These are phyloP conservation scores for Diadophis punctatus DNA, from an alignment of 2,113 vertebrate species.

Conservation along the genomic window DNA sequence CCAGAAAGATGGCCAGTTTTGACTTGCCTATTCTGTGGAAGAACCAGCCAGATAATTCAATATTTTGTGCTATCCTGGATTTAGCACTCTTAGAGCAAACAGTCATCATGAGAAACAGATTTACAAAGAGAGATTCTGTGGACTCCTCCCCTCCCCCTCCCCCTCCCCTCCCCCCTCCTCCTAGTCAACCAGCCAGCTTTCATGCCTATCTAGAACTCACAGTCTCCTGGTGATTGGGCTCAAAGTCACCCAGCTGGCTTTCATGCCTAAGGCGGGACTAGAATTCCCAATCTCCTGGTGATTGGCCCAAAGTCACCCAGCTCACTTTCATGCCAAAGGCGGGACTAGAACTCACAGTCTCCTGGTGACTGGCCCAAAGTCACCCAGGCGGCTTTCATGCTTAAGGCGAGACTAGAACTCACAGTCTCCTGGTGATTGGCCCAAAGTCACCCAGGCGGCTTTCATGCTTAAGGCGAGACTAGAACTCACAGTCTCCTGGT, in stretches of 20 bases:
- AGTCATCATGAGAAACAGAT: background rate
- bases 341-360: background rate
- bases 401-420: too few relatives aligned
- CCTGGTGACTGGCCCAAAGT: background rate
- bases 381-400: fast-evolving
- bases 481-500: too few relatives aligned
- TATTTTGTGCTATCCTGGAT: background rate
- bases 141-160: too few relatives aligned
- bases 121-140: background rate
- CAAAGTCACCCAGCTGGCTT: too few relatives aligned
- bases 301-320: background rate
- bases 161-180: too few relatives aligned
- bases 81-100: background rate
- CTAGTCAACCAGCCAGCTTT: too few relatives aligned
- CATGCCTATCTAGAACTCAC: too few relatives aligned
- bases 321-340: background rate
- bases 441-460: too few relatives aligned
- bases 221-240: too few relatives aligned
- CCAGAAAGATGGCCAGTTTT: background rate
- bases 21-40: background rate
- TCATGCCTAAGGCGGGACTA: background rate
- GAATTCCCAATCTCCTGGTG: background rate
- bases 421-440: too few relatives aligned
- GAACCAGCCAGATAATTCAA: background rate
- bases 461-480: too few relatives aligned